phyloP scores from a whole-genome alignment of 2,797 vertebrate genomes.

The Galagoides demidoff region DNA sequence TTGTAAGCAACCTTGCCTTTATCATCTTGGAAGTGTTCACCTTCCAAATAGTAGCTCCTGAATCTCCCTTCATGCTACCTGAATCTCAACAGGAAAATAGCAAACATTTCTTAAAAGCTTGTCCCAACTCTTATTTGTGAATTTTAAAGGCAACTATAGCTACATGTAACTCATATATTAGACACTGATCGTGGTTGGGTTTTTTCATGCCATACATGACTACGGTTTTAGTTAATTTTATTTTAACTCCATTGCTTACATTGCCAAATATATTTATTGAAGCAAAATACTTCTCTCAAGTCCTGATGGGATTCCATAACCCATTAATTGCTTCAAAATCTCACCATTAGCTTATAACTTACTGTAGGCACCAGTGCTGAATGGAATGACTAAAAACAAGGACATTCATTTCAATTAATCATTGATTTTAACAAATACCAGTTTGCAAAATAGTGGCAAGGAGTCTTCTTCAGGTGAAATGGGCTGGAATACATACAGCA shows the following conservation, averaged over 20 bases:
- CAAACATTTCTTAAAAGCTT: not conserved
- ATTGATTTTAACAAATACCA: conserved; percentile 79
- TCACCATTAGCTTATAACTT: conserved; percentile 71
- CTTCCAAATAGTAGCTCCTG: not conserved
- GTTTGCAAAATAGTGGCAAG: conserved; percentile 56
- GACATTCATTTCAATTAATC: conserved; percentile 84
- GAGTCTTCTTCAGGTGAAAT: not conserved
- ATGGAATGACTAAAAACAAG: conserved; percentile 76
- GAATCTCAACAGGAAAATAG: conserved; percentile 17
- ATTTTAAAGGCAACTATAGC: not conserved
- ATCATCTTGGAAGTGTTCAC: not conserved
- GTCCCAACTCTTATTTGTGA: not conserved
- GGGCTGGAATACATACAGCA: not conserved
- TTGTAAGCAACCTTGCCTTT: not conserved
- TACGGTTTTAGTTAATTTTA: conserved; percentile 44
- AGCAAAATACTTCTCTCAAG: conserved; percentile 60
- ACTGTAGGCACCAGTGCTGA: conserved; percentile 73
- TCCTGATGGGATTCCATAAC: conserved; percentile 38
- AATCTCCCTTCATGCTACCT: not conserved
- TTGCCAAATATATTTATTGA: conserved; percentile 51
- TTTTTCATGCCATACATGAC: conserved; percentile 31
- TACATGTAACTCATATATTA: not conserved
- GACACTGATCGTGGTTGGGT: conserved; percentile 38
- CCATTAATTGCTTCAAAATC: conserved; percentile 75
- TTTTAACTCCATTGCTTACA: conserved; percentile 45